Percentiles rank a stretch among this genome's conserved stretches.
Evolutionary conservation across 2,113 vertebrate species (phyloP).

Genomic region (pig (Sus scrofa)): DNA sequence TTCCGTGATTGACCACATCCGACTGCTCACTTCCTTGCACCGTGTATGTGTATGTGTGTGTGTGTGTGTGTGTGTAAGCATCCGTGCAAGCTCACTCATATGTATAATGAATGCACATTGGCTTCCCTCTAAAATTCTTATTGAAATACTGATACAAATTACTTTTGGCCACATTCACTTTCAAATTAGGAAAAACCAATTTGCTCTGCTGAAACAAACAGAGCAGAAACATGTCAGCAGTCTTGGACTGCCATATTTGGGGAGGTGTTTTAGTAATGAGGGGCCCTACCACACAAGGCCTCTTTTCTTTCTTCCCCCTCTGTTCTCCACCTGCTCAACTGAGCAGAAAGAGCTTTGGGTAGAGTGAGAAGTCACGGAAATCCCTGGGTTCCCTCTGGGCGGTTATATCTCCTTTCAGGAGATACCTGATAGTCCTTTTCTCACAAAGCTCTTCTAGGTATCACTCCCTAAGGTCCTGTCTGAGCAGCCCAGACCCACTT

Average conservation of each 20-base stretch:
- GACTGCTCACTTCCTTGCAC: neutral
- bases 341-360: neutral
- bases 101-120: neutral
- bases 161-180: neutral
- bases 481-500: neutral
- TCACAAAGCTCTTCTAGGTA: neutral
- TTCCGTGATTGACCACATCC: neutral
- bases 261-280: neutral
- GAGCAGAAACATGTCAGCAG: neutral
- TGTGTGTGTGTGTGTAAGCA: neutral
- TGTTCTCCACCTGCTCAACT: neutral
- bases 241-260: neutral
- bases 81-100: neutral
- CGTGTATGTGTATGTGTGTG: neutral
- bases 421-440: neutral
- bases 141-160: constrained; percentile 1
- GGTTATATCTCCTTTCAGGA: neutral
- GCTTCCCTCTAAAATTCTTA: constrained; percentile 37
- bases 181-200: constrained; percentile 25
- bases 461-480: neutral
- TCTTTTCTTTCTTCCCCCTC: neutral
- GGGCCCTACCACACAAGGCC: neutral
- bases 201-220: neutral
- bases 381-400: neutral
- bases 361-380: neutral